Percentiles rank a stretch among this genome's conserved stretches.
phyloP scores from a whole-genome alignment of 2,113 vertebrate species.

The Nannospalax galili region DNA sequence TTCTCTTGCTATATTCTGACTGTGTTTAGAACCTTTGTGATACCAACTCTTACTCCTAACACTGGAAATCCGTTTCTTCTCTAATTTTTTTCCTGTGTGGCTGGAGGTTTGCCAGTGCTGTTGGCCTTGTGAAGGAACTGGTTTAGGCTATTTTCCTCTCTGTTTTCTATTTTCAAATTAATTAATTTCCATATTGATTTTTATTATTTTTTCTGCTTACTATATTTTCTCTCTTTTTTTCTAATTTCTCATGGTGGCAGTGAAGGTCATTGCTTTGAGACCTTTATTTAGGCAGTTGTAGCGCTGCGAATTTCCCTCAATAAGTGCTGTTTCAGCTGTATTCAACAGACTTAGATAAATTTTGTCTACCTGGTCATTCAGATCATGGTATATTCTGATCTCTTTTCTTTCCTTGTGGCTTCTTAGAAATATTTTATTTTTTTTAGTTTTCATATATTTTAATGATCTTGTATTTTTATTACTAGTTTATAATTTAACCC shows the following conservation, averaged over 20 bases:
- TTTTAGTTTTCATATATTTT: not conserved
- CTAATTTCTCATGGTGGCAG: not conserved
- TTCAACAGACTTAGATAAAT: not conserved
- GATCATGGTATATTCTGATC: not conserved
- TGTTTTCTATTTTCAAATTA: not conserved
- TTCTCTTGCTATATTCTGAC: not conserved
- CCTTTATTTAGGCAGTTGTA: not conserved
- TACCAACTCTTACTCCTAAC: not conserved
- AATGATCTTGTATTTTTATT: not conserved
- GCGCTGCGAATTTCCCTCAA: not conserved
- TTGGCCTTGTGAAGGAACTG: not conserved
- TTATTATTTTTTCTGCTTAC: not conserved
- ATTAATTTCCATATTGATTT: not conserved
- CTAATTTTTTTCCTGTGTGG: not conserved
- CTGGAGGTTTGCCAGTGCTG: not conserved
- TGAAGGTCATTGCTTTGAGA: not conserved
- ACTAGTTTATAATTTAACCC: not conserved
- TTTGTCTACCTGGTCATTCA: not conserved
- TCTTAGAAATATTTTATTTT: constrained; percentile 7
- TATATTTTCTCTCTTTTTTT: not conserved
- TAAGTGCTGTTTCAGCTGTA: not conserved
- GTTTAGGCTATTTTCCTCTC: not conserved
- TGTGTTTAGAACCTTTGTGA: not conserved
- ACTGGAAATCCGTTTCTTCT: not conserved
- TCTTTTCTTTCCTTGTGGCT: not conserved